Evolutionary conservation across 1,140 invertebrate species (phyloP).

Genomic region (Diploscapter pachys): DNA sequence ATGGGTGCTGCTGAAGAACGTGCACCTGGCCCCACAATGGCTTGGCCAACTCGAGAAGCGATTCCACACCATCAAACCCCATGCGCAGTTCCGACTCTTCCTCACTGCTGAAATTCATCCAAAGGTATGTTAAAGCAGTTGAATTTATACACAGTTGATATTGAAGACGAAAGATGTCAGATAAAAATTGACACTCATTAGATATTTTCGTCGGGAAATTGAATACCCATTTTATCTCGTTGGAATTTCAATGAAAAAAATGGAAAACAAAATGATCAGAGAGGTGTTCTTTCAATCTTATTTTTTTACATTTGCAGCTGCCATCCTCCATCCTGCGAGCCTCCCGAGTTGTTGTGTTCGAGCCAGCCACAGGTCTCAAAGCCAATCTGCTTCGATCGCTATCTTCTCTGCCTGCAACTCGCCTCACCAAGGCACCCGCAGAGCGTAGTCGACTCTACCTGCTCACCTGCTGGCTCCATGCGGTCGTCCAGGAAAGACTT

Average conservation of each 20-base stretch:
- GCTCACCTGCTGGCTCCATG: slow-evolving; percentile 92
- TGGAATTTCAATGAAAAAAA: too few species aligned
- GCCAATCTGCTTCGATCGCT: slow-evolving; percentile 93
- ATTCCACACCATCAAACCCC: slow-evolving; percentile 82
- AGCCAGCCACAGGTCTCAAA: slow-evolving; percentile 94
- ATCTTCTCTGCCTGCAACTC: slow-evolving; percentile 74
- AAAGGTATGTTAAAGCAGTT: slow-evolving; percentile 51
- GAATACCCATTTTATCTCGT: background rate
- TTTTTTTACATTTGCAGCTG: slow-evolving; percentile 67
- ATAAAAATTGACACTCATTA: background rate
- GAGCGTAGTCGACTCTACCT: slow-evolving; percentile 95
- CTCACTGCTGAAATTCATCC: slow-evolving; percentile 80
- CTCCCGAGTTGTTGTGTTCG: slow-evolving; percentile 93
- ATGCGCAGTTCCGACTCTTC: slow-evolving; percentile 76
- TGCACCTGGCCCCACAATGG: slow-evolving; percentile 97
- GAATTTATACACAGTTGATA: too few species aligned
- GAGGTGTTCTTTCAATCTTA: background rate
- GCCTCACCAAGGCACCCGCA: slow-evolving; percentile 63
- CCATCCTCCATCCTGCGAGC: slow-evolving; percentile 89
- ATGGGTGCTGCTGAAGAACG: slow-evolving; percentile 98
- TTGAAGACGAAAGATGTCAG: too few species aligned
- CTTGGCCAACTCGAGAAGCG: slow-evolving; percentile 97
- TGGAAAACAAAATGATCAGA: too few species aligned
- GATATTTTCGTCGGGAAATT: background rate
- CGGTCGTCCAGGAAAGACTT: slow-evolving; percentile 93